Base-by-base conservation (phyloP, 2,888 invertebrate genomes). In the Palloptera scutellata region DNA sequence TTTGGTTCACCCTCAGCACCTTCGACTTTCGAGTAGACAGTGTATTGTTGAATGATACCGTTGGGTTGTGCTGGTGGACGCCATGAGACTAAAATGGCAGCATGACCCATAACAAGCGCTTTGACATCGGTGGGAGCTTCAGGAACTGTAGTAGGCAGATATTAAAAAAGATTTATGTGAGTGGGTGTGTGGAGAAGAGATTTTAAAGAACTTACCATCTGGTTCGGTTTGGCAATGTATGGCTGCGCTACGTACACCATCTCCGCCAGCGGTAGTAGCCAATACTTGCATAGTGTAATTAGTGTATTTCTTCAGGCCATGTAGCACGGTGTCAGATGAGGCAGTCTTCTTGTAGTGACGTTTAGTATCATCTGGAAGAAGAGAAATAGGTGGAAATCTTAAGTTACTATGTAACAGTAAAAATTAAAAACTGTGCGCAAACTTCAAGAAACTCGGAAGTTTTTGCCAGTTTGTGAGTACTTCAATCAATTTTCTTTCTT, bases 231-330 rank as follows among this genome's bases (percentile, higher is more conserved):
- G 93, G 83, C 97, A 96, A 84, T 95, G 95, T 76, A 97, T 94
- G 68, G 85, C 76, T n/a, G 78, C 77, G 75, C 85, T 85, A 75
- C 95, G 90, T 57, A 96, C 96, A 71, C 97, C 97, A 84, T 97
- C 97, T 12, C 98, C 98, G 73, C 96, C 97, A 66, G 96, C 92
- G 9, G 97, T 97, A 78, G 92, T 97, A 20, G 97, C 96, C 76
- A 97, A 86, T 43, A 98, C 96, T 88, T 97, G 96, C 91, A 98
- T 95, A 67, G 96, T 97, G 86, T 97, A 98, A 86, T 98, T 97
- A 1, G 97, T 97, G 86, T 92, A 97, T 84, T 96, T 96, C 85
- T 95, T 94, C 64, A 98, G 88, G 63, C 95, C 95, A 81, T 95
- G 95, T n/a, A 96, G 88, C 78, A 95, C 95, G 0, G 95, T 95